Base-by-base conservation (phyloP, 2,113 vertebrate genomes). In the Cheilinus undulatus region DNA sequence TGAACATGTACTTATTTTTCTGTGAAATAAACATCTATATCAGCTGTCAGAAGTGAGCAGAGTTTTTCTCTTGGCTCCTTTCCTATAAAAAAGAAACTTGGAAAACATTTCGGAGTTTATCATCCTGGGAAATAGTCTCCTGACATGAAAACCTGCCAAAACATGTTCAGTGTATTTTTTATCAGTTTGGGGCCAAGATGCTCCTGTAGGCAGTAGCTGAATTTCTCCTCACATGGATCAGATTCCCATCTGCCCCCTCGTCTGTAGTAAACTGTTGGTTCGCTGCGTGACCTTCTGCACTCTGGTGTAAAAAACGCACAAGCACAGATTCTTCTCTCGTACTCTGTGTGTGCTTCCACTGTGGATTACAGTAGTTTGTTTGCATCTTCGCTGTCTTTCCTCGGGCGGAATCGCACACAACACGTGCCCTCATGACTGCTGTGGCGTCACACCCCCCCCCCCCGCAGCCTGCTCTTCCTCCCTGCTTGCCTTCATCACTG, bases 371-470 rank as follows among this genome's bases (percentile, higher is more conserved):
- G 77, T 36, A 57, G 10, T 53, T 42, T 51, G 23, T 76, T 57
- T n/a, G 38, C 42, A 52, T 63, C 51, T 77, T 61, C 57, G 30
- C 34, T 53, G 26, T 50, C 28, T 81, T 14, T 42, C 82, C 72
- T 42, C 8, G 4, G 72, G 82, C 50, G 6, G 20, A 42, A 57
- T 48, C 53, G 49, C 45, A 69, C 12, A 5, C 52, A 32, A 43
- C 73, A 71, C 54, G 61, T 82, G 73, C 50, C 36, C 34, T 46
- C 50, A 62, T 56, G 71, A 56, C 73, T 3, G 56, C 11, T n/a
- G 27, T 78, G 71, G 68, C 73, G 54, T 66, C 26, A n/a, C 26
- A 63, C 59, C 59, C 27, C 51, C 32, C 72, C 66, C 59, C 69
- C 27, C 49, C 17, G 51, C 69, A 52, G 58, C 57, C 17, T 56